Evolutionary conservation across 2,797 vertebrate species (phyloP).

Genomic region (Tragopan temminckii): DNA sequence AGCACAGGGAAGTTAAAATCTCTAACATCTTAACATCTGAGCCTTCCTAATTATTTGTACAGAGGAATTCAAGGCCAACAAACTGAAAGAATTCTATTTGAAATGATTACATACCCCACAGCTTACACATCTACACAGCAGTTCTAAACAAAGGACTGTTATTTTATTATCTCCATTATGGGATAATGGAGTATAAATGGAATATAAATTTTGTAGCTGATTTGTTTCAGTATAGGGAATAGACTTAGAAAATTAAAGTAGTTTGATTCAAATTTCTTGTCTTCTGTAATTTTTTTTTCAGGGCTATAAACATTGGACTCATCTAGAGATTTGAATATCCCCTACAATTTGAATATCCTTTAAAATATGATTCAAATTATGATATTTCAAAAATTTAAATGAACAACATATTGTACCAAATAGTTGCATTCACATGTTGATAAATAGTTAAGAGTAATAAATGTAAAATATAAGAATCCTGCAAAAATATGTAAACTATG

Average conservation of each 20-base stretch:
- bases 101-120: neutral
- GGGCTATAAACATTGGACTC: neutral
- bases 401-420: neutral
- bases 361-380: neutral
- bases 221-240: neutral
- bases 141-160: neutral
- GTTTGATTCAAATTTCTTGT: neutral
- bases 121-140: neutral
- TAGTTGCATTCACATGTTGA: neutral
- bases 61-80: neutral
- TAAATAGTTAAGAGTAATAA: neutral
- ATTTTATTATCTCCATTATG: neutral
- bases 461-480: neutral
- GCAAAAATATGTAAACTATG: neutral
- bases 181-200: neutral
- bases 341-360: neutral
- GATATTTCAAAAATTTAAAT: neutral
- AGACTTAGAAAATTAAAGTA: neutral
- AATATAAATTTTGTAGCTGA: neutral
- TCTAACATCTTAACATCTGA: neutral
- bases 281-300: neutral
- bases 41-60: neutral
- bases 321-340: neutral
- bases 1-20: neutral
- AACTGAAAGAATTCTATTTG: neutral